Conservation (phyloP, 2,113 vertebrate species). For the Etia nguti region DNA sequence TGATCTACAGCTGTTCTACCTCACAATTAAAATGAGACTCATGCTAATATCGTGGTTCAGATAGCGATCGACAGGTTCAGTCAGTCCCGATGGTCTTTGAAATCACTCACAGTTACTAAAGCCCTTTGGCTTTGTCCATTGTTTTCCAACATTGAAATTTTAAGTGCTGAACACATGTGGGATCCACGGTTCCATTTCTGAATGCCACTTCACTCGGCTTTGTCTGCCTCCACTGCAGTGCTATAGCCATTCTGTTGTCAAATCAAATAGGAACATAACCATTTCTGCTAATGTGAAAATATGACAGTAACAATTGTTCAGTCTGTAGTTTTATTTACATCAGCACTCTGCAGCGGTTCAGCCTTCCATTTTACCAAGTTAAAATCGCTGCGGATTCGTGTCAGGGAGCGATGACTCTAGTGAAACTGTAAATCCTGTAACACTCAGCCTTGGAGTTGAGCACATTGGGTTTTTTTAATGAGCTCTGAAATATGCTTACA, state of each 20-base stretch:
- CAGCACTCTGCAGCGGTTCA: not conserved
- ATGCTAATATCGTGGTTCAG: not conserved
- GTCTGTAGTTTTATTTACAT: not conserved
- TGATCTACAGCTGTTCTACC: not conserved
- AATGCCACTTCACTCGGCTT: not conserved
- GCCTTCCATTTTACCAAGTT: not conserved
- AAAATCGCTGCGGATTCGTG: not conserved
- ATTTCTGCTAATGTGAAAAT: not conserved
- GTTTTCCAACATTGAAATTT: not conserved
- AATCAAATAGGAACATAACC: not conserved
- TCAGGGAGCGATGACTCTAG: not conserved
- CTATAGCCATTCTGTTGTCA: not conserved
- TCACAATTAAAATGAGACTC: not conserved
- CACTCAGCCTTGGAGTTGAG: not conserved
- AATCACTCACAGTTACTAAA: not conserved
- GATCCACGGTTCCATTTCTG: not conserved
- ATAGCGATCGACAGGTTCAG: not conserved
- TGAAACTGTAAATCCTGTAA: not conserved
- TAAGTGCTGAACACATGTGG: not conserved
- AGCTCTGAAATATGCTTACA: constrained; percentile 37
- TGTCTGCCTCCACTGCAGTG: not conserved
- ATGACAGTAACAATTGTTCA: not conserved
- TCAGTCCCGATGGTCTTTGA: not conserved
- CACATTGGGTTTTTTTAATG: constrained; percentile 17
- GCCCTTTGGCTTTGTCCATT: not conserved